Evolutionary conservation across 2,888 invertebrate genomes (phyloP).

Genomic region (Litoditis marina): DNA sequence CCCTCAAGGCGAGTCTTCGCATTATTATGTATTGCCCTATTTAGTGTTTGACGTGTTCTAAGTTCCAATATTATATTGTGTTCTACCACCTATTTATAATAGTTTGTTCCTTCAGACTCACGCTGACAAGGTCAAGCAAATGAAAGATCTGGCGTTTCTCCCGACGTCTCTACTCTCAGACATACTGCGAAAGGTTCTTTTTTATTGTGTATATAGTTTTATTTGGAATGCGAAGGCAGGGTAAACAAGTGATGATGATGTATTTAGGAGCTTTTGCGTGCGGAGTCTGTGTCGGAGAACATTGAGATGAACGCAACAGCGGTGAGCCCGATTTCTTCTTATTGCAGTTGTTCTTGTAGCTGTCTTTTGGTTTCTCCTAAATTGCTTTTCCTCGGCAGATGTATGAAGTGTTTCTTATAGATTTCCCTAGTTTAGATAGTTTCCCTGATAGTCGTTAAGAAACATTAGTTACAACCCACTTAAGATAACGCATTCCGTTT

Average conservation of each 20-base stretch:
- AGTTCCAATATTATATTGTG: background rate
- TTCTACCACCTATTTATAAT: background rate
- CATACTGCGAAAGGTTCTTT: slow-evolving; percentile 39
- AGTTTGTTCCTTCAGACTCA: slow-evolving; percentile 17
- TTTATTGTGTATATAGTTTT: background rate
- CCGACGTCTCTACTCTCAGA: slow-evolving; percentile 44
- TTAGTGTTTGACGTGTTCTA: no score
- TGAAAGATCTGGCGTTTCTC: slow-evolving; percentile 46
- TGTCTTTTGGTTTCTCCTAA: background rate
- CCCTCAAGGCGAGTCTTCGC: slow-evolving; percentile 24
- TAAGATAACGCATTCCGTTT: no score
- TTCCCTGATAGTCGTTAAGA: no score
- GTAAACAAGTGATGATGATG: no score
- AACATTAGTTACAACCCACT: no score
- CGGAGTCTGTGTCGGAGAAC: slow-evolving; percentile 9
- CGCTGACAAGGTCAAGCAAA: slow-evolving; percentile 24
- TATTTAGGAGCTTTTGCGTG: slow-evolving; percentile 4
- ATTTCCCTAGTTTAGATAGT: no score
- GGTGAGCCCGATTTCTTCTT: background rate
- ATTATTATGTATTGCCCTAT: background rate
- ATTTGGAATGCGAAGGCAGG: no score
- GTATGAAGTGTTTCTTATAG: no score
- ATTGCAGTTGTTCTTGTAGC: background rate
- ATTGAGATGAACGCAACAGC: slow-evolving; percentile 2
- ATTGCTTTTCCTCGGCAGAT: no score